Evolutionary conservation across 1,140 invertebrate genomes (phyloP).

Genomic region (Periplaneta americana): DNA sequence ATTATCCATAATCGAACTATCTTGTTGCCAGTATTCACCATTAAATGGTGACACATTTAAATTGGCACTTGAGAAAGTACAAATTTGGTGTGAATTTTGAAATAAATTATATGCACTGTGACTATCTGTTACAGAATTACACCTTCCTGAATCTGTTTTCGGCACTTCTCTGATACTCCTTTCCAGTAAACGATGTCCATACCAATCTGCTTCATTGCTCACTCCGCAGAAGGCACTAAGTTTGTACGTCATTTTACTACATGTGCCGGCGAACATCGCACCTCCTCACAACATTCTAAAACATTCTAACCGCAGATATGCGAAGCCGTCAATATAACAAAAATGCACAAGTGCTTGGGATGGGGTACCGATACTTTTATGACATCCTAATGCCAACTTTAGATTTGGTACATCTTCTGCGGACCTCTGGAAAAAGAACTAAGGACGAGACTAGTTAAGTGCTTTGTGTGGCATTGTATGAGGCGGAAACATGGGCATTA

Average conservation of each 20-base stretch:
- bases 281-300: too few species aligned
- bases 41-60: neutral
- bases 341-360: too few species aligned
- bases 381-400: too few species aligned
- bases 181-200: neutral
- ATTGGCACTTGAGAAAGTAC: neutral
- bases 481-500: too few species aligned
- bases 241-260: neutral
- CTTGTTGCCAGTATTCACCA: neutral
- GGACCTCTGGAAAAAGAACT: too few species aligned
- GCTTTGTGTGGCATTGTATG: too few species aligned
- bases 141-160: neutral
- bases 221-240: neutral
- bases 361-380: too few species aligned
- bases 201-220: neutral
- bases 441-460: too few species aligned
- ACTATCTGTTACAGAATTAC: neutral
- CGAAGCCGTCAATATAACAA: too few species aligned
- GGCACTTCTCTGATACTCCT: neutral
- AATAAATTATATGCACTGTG: neutral
- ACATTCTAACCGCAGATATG: too few species aligned
- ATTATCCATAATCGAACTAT: neutral
- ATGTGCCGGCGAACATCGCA: neutral
- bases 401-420: too few species aligned
- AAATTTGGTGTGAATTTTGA: neutral